Base-by-base conservation (phyloP, 2,888 invertebrate species). In the Eretmocerus hayati region DNA sequence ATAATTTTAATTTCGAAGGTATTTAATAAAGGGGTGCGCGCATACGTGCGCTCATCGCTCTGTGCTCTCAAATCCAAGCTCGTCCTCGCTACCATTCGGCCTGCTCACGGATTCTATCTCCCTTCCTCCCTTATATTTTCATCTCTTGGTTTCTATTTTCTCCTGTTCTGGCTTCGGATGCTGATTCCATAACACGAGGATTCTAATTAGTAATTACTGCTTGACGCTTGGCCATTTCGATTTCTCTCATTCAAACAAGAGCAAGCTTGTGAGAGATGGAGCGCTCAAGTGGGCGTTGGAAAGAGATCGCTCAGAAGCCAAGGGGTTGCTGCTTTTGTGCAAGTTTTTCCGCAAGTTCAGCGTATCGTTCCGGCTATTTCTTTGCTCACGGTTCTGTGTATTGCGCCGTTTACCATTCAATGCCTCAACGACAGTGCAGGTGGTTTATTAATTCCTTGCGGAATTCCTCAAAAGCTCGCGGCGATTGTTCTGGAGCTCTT, bases 1-100 rank as follows among this genome's bases (percentile, higher is more conserved):
- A 71, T 69, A 69, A 70, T 71, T 71, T 71, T 71, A 70, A 70
- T 71, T 70, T 70, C 67, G 63, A 65, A 69, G 69, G 70, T 67
- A 71, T 70, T 70, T 68, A 70, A 70, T 69, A 71, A 69, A 69
- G 67, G 69, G 67, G 61, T 35, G 39, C 33, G 16, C 40, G 31
- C 23, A 16, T 33, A 20, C 45, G 45, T 23, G 33, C 38, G 33
- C 21, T 31, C 39, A 48, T 42, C 44, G 45, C 26, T 41, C 41
- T 39, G 40, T 42, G 49, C 30, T 30, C 30, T 13, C 8, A 50
- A 46, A 46, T 47, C 49, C 33, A 22, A 18, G 11, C n/a, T 31
- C 42, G 22, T 20, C 37, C 37, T 37, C 36, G 37, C 21, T 38
- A 16, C 20, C 57, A 62, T 50, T 54, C 56, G 55, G 49, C 54